Base-by-base conservation (phyloP, 2,113 vertebrate species). In the Mus musculus region DNA sequence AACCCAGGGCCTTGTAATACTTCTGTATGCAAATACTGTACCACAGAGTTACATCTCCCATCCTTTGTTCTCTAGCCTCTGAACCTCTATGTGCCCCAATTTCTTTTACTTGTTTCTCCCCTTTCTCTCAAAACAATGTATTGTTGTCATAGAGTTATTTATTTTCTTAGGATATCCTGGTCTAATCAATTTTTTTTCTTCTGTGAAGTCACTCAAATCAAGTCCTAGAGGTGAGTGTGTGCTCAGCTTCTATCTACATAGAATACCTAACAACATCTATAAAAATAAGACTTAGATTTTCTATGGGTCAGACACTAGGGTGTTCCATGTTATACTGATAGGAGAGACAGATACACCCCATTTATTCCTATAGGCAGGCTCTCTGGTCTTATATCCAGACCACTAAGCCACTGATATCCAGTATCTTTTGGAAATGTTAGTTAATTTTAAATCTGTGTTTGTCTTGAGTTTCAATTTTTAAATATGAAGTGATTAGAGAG, bases 381-480 rank as follows among this genome's bases (percentile, higher is more conserved):
- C 39, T 59, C n/a, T 39, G 33, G 69, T 6, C 14, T 65, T 65
- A 39, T 24, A 42, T 71, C 7, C 13, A 82, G 78, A 26, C 82
- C 5, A 0, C 88, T 56, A 28, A 46, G 75, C 67, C 69, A 71
- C 16, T 17, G 17, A 85, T 26, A 81, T 2, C 7, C 2, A 54
- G 10, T 22, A 14, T 33, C 39, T 91, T 94, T 49, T 9, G 71
- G 54, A 88, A 89, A 69, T 76, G 7, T 30, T 61, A 30, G 52
- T 56, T 92, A 72, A 69, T 42, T 65, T 95, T 54, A 49, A 81
- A 89, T 36, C 17, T 49, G 49, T 39, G 88, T 81, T 91, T 75
- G 59, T 94, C 42, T 61, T 42, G 69, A 54, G 42, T 78, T 96
- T 86, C 88, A 71, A 46, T 94, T 78, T 95, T 82, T 88, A 65